Evolutionary conservation across 2,797 vertebrate species (phyloP).

Genomic region (Enteromius treurensis): DNA sequence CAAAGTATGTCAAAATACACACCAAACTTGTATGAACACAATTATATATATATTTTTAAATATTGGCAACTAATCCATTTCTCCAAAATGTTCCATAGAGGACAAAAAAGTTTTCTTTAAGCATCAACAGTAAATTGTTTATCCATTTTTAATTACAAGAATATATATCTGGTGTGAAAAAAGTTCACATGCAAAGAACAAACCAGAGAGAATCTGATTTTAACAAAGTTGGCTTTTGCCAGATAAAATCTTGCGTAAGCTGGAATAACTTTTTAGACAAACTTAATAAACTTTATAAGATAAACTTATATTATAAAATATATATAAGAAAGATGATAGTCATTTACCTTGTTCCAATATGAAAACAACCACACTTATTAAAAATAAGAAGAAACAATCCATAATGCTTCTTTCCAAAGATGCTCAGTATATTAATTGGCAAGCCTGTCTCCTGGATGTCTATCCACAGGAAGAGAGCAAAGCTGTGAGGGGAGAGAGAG

Average conservation of each 20-base stretch:
- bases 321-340: not conserved
- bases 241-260: not conserved
- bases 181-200: not conserved
- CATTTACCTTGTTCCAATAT: conserved; percentile 64
- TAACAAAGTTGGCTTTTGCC: not conserved
- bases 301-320: not conserved
- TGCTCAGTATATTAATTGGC: conserved; percentile 9
- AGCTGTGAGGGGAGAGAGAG: conserved; percentile 30
- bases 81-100: not conserved
- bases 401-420: conserved; percentile 42
- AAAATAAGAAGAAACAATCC: conserved; percentile 59
- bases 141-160: not conserved
- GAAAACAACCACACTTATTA: conserved; percentile 55
- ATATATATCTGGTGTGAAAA: conserved; percentile 7
- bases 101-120: not conserved
- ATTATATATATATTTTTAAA: too few species aligned
- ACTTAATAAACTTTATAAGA: too few species aligned
- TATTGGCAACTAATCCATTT: not conserved
- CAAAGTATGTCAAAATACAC: not conserved
- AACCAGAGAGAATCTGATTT: not conserved
- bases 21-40: not conserved
- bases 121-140: not conserved
- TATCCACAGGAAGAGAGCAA: conserved; percentile 36
- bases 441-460: conserved; percentile 25
- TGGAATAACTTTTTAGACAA: too few species aligned